These are phyloP conservation scores for Oophaga pumilio DNA, from an alignment of 2,113 vertebrate species.

Conservation along the genomic window DNA sequence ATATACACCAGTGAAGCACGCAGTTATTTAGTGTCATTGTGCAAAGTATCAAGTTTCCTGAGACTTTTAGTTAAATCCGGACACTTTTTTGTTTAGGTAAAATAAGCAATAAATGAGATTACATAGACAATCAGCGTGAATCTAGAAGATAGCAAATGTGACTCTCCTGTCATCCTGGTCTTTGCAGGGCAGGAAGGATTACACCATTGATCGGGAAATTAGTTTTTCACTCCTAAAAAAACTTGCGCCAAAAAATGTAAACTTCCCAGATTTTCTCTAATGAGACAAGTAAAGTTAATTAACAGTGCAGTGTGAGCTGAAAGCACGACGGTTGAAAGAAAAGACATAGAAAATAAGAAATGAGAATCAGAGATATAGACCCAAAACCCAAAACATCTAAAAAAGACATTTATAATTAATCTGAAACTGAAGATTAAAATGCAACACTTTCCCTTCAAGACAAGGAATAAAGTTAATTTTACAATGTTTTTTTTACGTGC, in stretches of 20 bases:
- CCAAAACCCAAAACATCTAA: background rate
- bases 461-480: no score
- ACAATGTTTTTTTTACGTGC: no score
- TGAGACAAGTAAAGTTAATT: background rate
- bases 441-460: no score
- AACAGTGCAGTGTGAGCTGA: background rate
- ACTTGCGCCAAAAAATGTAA: background rate
- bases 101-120: background rate
- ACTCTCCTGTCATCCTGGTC: background rate
- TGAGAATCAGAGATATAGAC: background rate
- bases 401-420: no score
- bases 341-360: background rate
- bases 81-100: background rate
- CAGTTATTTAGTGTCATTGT: background rate
- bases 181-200: background rate
- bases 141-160: background rate
- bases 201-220: background rate
- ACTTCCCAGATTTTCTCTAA: background rate
- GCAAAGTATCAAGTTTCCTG: background rate
- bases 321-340: background rate
- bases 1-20: no score
- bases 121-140: background rate
- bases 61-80: background rate
- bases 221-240: background rate
- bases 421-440: no score